These are phyloP conservation scores for Ciconia nigra DNA, from an alignment of 2,797 vertebrate species.

Conservation along the genomic window DNA sequence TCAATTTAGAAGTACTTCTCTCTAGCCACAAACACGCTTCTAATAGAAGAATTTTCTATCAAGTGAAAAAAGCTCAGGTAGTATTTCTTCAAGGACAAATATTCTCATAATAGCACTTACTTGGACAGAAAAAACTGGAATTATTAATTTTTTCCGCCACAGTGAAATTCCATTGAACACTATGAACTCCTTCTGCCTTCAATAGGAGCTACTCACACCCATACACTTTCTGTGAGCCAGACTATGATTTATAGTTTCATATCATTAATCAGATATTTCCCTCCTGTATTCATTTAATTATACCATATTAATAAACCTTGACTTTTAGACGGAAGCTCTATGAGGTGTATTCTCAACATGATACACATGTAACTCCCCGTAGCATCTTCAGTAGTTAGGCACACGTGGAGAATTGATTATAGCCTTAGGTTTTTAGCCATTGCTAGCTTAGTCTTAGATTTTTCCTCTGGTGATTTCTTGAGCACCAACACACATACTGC, in stretches of 20 bases:
- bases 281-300: conserved; percentile 11
- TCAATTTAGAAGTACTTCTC: not conserved
- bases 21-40: not conserved
- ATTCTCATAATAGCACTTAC: not conserved
- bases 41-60: not conserved
- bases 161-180: not conserved
- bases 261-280: conserved; percentile 9
- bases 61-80: not conserved
- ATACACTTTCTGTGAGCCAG: not conserved
- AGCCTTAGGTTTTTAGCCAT: not conserved
- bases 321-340: conserved; percentile 5
- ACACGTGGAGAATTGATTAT: not conserved
- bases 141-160: not conserved
- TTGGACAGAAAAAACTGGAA: not conserved
- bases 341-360: not conserved
- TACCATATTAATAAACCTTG: conserved; percentile 29
- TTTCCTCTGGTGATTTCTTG: not conserved
- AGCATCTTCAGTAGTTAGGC: not conserved
- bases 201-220: not conserved
- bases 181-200: not conserved
- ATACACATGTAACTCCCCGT: not conserved
- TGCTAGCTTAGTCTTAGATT: not conserved
- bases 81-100: not conserved
- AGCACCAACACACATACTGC: not conserved
- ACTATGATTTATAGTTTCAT: not conserved